Conservation (phyloP, 2,113 vertebrate species). For the Brachionichthys hirsutus region DNA sequence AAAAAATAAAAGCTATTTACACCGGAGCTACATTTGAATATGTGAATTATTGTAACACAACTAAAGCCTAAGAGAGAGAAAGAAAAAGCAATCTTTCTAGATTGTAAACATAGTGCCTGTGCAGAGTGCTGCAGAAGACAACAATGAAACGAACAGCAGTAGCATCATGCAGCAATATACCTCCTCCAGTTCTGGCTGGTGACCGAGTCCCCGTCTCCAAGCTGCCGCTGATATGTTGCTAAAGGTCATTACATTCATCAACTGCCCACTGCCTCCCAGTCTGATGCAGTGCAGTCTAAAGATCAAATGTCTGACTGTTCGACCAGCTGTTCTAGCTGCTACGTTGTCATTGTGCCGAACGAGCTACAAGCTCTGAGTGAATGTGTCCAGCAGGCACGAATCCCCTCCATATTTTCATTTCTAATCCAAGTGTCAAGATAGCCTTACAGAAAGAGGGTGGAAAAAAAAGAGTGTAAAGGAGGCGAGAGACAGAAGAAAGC, state of each 20-base stretch:
- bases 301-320: constrained; percentile 58
- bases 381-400: background rate
- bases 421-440: constrained; percentile 48
- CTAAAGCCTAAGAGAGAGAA: too few species aligned
- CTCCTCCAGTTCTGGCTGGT: constrained; percentile 36
- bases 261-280: constrained; percentile 53
- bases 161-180: constrained; percentile 38
- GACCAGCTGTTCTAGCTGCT: constrained; percentile 24
- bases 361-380: constrained; percentile 1
- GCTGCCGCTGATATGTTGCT: constrained; percentile 42
- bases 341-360: constrained; percentile 13
- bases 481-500: constrained; percentile 26
- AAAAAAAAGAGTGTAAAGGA: constrained; percentile 9
- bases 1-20: too few species aligned
- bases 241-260: constrained; percentile 69
- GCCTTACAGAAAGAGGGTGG: constrained; percentile 4
- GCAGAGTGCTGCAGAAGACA: constrained; percentile 18
- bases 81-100: background rate
- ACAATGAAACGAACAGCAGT: constrained; percentile 47
- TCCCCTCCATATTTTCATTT: constrained; percentile 45
- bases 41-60: too few species aligned
- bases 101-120: background rate
- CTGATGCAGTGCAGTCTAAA: constrained; percentile 61
- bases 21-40: too few species aligned
- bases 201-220: constrained; percentile 44